Evolutionary conservation across 2,888 invertebrate species (phyloP).

Genomic region (Pseudococcus jackbeardsleyi): DNA sequence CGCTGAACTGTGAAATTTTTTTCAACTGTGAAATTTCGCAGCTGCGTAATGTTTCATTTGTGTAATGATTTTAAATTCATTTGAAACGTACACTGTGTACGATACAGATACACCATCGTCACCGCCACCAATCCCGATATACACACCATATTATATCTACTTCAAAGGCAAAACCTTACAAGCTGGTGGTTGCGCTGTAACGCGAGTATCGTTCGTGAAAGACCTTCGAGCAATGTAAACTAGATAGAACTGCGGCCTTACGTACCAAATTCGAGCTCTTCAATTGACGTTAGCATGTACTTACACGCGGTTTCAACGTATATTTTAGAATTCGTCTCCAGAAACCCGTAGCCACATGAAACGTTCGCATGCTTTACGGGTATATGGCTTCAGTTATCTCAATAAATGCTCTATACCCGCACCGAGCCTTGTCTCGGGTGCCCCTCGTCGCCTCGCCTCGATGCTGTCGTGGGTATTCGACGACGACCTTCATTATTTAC

Average conservation of each 20-base stretch:
- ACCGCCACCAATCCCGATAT: not conserved
- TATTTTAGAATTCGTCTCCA: slow-evolving; percentile 35
- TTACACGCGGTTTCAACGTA: slow-evolving; percentile 29
- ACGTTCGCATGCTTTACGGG: not conserved
- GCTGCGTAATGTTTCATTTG: not conserved
- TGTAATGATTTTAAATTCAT: slow-evolving; percentile 32
- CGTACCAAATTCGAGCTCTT: slow-evolving; percentile 1
- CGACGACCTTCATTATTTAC: too few relatives aligned
- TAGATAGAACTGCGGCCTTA: not conserved
- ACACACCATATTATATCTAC: not conserved
- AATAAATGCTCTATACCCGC: not conserved
- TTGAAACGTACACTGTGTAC: not conserved
- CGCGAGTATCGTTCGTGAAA: slow-evolving; percentile 9
- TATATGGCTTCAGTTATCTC: not conserved
- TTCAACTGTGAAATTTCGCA: slow-evolving; percentile 14
- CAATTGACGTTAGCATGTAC: slow-evolving; percentile 37
- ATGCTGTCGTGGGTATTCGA: too few relatives aligned
- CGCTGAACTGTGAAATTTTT: not conserved
- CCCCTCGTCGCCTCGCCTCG: too few relatives aligned
- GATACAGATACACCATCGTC: not conserved
- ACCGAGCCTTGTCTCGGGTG: too few relatives aligned
- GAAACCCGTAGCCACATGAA: slow-evolving; percentile 37
- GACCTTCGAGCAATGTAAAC: slow-evolving; percentile 41
- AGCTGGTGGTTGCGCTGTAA: slow-evolving; percentile 22
- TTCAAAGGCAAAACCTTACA: slow-evolving; percentile 37